Conservation (phyloP, 2,797 vertebrate species). For the Numenius phaeopus region DNA sequence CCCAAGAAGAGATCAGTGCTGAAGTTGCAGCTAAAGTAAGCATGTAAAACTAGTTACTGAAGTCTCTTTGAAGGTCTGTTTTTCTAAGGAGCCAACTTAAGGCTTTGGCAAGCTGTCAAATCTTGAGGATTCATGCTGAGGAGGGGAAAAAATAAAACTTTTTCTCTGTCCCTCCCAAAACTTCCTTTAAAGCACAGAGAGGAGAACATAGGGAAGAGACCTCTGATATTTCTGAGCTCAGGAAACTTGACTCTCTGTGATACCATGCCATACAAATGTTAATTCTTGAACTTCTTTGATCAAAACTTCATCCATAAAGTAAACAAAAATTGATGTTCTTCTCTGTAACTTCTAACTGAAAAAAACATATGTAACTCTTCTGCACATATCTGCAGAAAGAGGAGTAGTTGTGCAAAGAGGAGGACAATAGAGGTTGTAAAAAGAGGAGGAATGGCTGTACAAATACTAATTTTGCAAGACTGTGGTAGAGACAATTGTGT, state of each 20-base stretch:
- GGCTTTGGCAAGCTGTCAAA: neutral
- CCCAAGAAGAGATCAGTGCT: slow-evolving; percentile 98
- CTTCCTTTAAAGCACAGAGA: neutral
- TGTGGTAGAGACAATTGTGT: neutral
- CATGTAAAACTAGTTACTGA: neutral
- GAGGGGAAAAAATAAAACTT: neutral
- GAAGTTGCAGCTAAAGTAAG: slow-evolving; percentile 97
- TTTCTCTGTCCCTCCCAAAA: neutral
- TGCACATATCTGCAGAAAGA: neutral
- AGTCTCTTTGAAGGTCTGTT: neutral
- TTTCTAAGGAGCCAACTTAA: neutral
- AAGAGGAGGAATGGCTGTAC: neutral
- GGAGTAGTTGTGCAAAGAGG: neutral
- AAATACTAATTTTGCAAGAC: neutral
- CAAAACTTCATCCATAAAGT: neutral
- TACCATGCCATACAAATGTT: neutral
- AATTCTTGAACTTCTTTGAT: neutral
- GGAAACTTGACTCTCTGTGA: neutral
- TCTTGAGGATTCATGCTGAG: neutral
- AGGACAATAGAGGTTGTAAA: too few relatives aligned
- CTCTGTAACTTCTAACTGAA: neutral
- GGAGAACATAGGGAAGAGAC: neutral
- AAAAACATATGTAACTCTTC: neutral
- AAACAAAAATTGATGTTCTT: neutral
- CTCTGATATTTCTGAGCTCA: neutral